Evolutionary conservation across 1,140 invertebrate genomes (phyloP).

Genomic region (Sycophaga agraensis): DNA sequence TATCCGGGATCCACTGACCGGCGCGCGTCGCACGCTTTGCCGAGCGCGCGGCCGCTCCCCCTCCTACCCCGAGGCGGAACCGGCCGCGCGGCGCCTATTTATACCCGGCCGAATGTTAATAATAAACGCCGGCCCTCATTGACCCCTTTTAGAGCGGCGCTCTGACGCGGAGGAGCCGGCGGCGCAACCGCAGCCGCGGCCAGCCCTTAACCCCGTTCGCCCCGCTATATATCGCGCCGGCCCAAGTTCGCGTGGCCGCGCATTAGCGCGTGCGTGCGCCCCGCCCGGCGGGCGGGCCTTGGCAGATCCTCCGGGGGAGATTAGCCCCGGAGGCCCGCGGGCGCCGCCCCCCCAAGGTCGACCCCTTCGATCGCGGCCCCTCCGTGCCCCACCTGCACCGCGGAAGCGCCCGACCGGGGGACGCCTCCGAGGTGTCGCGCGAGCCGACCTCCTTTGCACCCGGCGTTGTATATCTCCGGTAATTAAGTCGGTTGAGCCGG

Average conservation of each 20-base stretch:
- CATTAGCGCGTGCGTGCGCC: neutral
- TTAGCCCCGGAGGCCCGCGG: constrained; percentile 3
- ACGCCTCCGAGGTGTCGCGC: no score
- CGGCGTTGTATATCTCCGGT: no score
- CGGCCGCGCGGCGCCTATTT: constrained; percentile 14
- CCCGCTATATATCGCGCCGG: constrained; percentile 12
- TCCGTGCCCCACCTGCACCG: no score
- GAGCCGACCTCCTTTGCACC: no score
- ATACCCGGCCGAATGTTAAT: constrained; percentile 22
- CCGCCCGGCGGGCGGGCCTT: constrained; percentile 9
- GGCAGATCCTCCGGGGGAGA: constrained; percentile 20
- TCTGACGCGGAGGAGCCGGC: constrained; percentile 2
- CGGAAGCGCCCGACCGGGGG: no score
- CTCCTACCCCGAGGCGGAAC: neutral
- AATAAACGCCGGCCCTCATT: constrained; percentile 29
- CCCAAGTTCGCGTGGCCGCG: constrained; percentile 29
- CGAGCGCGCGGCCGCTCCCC: neutral
- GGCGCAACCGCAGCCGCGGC: neutral
- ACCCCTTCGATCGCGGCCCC: no score
- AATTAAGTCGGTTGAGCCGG: no score
- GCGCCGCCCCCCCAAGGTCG: neutral
- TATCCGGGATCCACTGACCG: neutral
- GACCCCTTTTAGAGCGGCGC: constrained; percentile 24
- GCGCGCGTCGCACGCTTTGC: no score
- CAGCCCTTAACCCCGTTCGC: constrained; percentile 30